These are phyloP conservation scores for Catalaphyllia jardinei DNA, from an alignment of 64 coral and sea anemone genomes.

Conservation along the genomic window DNA sequence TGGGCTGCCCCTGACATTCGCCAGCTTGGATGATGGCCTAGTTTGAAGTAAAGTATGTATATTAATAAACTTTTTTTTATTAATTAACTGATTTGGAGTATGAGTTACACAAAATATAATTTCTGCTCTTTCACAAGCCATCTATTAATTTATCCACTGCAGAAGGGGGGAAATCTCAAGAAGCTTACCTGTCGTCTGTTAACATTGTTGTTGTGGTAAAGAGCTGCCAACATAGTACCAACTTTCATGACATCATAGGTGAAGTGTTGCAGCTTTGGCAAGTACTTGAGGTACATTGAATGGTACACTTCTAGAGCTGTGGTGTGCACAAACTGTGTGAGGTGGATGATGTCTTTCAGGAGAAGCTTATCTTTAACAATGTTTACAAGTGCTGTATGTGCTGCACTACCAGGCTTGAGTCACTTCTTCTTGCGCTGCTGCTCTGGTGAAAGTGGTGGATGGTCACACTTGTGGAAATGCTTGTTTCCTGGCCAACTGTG, in stretches of 20 bases:
- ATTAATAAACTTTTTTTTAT: no score
- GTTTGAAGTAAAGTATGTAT: background rate
- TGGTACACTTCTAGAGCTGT: constrained; percentile 60
- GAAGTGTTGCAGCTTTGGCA: constrained; percentile 50
- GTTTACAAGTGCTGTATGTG: constrained; percentile 50
- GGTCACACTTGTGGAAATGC: constrained; percentile 46
- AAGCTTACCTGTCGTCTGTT: constrained; percentile 40
- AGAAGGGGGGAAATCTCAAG: background rate
- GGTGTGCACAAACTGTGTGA: constrained; percentile 20
- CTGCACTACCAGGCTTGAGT: constrained; percentile 24
- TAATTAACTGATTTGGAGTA: no score
- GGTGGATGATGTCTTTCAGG: background rate
- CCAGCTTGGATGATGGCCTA: constrained; percentile 44
- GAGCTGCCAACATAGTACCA: constrained; percentile 49
- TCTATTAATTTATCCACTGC: no score
- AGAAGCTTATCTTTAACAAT: constrained; percentile 38
- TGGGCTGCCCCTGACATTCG: constrained; percentile 16
- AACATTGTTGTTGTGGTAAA: constrained; percentile 53
- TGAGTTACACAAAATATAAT: no score
- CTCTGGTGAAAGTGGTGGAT: background rate
- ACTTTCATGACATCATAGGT: constrained; percentile 34
- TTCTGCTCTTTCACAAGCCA: no score
- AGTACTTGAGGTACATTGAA: constrained; percentile 56
- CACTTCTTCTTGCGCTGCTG: constrained; percentile 47
- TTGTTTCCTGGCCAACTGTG: constrained; percentile 36